These are phyloP conservation scores for Protosalanx chinensis DNA, from an alignment of 2,797 vertebrate genomes.

Conservation along the genomic window DNA sequence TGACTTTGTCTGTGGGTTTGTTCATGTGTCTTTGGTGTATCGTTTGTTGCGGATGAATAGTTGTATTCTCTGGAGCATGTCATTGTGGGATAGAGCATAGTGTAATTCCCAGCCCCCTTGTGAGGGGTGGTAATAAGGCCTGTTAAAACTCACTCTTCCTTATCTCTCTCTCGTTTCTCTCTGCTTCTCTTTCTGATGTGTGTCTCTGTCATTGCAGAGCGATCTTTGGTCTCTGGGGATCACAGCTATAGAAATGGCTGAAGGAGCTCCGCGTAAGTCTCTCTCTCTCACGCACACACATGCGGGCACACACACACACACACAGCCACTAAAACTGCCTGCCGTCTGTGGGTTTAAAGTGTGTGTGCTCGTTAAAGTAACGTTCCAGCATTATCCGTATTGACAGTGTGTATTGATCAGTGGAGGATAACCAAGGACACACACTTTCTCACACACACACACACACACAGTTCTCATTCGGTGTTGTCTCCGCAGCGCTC, in stretches of 20 bases:
- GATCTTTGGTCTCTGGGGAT: conserved; percentile 98
- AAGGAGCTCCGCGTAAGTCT: conserved; percentile 94
- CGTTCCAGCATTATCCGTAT: conserved; percentile 26
- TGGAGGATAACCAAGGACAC: not conserved
- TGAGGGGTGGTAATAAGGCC: no score
- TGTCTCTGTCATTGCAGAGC: conserved; percentile 75
- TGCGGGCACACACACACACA: conserved; percentile 19
- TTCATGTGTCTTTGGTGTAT: not conserved
- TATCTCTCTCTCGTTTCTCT: not conserved
- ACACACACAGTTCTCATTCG: not conserved
- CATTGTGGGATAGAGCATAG: no score
- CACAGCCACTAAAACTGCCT: not conserved
- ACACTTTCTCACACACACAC: conserved; percentile 4
- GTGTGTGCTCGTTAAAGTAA: conserved; percentile 9
- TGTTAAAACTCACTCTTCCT: not conserved
- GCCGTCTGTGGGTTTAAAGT: not conserved
- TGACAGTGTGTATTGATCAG: conserved; percentile 2
- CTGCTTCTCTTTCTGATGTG: not conserved
- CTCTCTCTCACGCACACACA: not conserved
- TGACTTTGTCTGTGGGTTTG: not conserved
- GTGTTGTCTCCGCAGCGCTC: conserved; percentile 75
- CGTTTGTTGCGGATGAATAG: no score
- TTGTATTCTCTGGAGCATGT: no score
- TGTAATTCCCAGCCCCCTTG: no score
- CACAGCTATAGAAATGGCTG: conserved; percentile 97